Base-by-base conservation (phyloP, 2,797 vertebrate genomes). In the Tenualosa thibaudeaui region DNA sequence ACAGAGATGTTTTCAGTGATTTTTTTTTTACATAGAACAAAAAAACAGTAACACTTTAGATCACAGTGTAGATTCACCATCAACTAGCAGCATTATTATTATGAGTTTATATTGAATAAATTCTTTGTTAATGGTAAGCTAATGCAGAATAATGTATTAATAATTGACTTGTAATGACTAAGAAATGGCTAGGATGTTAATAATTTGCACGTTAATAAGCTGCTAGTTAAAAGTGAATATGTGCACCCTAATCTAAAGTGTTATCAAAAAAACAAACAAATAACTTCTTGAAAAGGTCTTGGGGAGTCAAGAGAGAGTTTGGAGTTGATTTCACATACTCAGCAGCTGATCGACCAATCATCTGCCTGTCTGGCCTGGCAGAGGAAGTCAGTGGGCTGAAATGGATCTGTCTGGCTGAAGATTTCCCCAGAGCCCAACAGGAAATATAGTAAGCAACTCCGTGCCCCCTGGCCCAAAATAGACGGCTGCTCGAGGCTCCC, bases 371-470 rank as follows among this genome's bases (percentile, higher is more conserved):
- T 75, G 68, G 68, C 68, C 12, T 13, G 31, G 68, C 68, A 17
- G 15, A 75, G 68, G 68, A 75, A 75, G 68, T 75, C 68, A 43
- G 68, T 58, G 71, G 56, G 53, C 75, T 91, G 85, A 90, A 93
- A 92, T 90, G 81, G 88, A 91, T 91, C 90, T 86, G 88, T 88
- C 87, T 83, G 60, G 88, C 85, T 82, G 31, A 85, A 83, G 75
- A 81, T 68, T 62, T 49, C 83, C 68, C 53, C 62, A 53, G 53
- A 81, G 60, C 81, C 68, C 49, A 87, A 86, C 58, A 75, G 88
- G 86, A 90, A 89, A 86, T 81, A 86, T 81, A 86, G 86, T 88
- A 83, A 54, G 84, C 84, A 53, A 84, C 53, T 83, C 81, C 84
- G 88, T 75, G 24, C 83, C 85, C 85, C 56, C 81, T 75, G 46